phyloP scores from a whole-genome alignment of 2,113 vertebrate genomes.

The Heterotis niloticus region DNA sequence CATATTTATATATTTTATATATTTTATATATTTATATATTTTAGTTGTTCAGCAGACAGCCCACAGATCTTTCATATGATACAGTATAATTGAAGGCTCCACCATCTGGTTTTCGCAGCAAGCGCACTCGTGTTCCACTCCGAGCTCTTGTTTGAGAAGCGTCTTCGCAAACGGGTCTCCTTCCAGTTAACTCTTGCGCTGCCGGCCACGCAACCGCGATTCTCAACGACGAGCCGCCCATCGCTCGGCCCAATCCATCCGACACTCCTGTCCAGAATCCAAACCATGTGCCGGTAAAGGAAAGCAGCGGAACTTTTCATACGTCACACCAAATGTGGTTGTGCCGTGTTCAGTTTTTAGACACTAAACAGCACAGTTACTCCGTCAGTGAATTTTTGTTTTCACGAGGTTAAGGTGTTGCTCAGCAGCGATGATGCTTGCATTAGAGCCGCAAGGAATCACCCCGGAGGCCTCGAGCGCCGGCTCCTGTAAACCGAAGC shows the following conservation, averaged over 20 bases:
- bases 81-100: background rate
- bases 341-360: too few relatives aligned
- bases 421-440: constrained; percentile 31
- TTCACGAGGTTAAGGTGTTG: background rate
- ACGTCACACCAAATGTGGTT: too few relatives aligned
- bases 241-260: too few relatives aligned
- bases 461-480: constrained; percentile 23
- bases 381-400: background rate
- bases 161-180: background rate
- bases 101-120: constrained; percentile 5
- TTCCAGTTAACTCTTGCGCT: background rate
- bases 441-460: constrained; percentile 36
- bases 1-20: constrained; percentile 6
- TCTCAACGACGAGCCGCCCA: too few relatives aligned
- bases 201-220: background rate
- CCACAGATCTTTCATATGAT: constrained; percentile 2
- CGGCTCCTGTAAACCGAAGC: constrained; percentile 2
- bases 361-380: too few relatives aligned
- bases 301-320: too few relatives aligned
- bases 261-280: too few relatives aligned
- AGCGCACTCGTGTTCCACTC: background rate
- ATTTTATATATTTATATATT: background rate
- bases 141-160: background rate
- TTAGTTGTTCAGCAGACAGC: background rate
- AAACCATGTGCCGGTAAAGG: too few relatives aligned